Conservation (phyloP, 2,888 invertebrate genomes). For the Alloplasta piceator region DNA sequence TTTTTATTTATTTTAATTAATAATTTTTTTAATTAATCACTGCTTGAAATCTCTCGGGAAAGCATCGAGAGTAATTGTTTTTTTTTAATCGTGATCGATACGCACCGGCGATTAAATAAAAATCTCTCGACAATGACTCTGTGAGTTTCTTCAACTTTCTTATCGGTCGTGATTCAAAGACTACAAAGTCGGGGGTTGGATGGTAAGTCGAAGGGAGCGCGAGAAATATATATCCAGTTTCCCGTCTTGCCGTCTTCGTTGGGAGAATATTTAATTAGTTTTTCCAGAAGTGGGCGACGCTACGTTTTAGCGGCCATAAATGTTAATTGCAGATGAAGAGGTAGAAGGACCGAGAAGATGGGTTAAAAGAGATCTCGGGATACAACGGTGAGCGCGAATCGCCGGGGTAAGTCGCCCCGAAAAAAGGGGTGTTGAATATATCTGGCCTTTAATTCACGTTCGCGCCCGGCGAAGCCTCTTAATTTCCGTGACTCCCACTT, state of each 20-base stretch:
- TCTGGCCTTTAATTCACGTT: slow-evolving; percentile 62
- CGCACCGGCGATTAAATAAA: slow-evolving; percentile 42
- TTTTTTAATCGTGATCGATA: slow-evolving; percentile 38
- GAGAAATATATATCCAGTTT: slow-evolving; percentile 53
- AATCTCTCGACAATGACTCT: slow-evolving; percentile 23
- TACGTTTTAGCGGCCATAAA: slow-evolving; percentile 78
- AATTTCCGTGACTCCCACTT: slow-evolving; percentile 73
- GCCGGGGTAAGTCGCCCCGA: slow-evolving; percentile 19
- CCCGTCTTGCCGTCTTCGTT: slow-evolving; percentile 66
- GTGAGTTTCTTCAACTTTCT: slow-evolving; percentile 53
- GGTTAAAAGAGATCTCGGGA: slow-evolving; percentile 24
- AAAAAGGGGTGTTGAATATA: slow-evolving; percentile 32
- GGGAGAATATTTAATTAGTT: slow-evolving; percentile 84
- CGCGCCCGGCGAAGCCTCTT: slow-evolving; percentile 67
- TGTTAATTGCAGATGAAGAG: slow-evolving; percentile 84
- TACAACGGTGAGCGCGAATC: slow-evolving; percentile 8
- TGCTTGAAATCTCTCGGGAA: slow-evolving; percentile 1
- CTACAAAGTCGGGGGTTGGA: background rate
- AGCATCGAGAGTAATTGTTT: background rate
- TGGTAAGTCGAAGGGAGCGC: slow-evolving; percentile 5
- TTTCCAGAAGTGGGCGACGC: slow-evolving; percentile 76
- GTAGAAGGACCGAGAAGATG: slow-evolving; percentile 77
- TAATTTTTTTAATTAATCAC: background rate
- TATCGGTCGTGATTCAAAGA: slow-evolving; percentile 59
- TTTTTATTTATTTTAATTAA: too few species aligned